Evolutionary conservation across 2,113 vertebrate species (phyloP).

Genomic region (Malurus cyaneus): DNA sequence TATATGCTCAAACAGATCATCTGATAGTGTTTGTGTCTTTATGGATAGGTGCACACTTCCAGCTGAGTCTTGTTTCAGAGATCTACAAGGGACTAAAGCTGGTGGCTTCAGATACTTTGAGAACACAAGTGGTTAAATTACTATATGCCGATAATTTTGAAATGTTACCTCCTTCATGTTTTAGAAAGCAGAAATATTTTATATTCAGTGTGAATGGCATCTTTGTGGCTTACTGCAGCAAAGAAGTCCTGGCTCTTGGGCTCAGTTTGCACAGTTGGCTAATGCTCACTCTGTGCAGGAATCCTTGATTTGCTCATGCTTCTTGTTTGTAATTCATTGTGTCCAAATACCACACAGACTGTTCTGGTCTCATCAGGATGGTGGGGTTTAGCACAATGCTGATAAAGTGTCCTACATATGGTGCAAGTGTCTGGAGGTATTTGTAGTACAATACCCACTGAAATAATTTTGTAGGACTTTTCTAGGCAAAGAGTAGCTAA

Average conservation of each 20-base stretch:
- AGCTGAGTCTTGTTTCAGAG: not conserved
- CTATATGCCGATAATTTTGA: not conserved
- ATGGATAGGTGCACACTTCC: not conserved
- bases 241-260: not conserved
- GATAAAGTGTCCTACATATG: not conserved
- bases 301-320: not conserved
- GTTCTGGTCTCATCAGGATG: not conserved
- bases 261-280: not conserved
- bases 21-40: not conserved
- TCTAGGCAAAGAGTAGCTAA: not conserved
- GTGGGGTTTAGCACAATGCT: not conserved
- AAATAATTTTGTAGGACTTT: not conserved
- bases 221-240: not conserved
- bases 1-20: not conserved
- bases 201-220: not conserved
- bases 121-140: not conserved
- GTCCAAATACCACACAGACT: too few species aligned
- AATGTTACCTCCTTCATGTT: not conserved
- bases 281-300: not conserved
- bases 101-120: not conserved
- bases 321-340: not conserved
- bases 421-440: not conserved
- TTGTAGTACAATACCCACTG: not conserved
- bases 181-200: not conserved
- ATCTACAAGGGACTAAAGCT: not conserved